A percentile compares a stretch with the other conserved stretches of the same genome.
phyloP scores from a whole-genome alignment of 1,140 invertebrate species.

The Megalopta genalis region DNA sequence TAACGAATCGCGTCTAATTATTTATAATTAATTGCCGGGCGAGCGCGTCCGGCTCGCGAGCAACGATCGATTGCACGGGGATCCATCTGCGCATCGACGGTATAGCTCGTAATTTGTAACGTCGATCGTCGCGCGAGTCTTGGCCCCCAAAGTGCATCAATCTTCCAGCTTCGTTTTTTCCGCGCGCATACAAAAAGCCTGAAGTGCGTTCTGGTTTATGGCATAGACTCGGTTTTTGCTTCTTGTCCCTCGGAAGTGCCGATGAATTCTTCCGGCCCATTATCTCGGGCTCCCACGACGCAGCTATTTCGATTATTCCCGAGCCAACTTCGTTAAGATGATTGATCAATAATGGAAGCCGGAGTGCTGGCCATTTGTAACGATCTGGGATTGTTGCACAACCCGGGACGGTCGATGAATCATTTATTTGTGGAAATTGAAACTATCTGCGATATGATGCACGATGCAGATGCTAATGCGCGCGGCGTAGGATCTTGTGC shows the following conservation, averaged over 20 bases:
- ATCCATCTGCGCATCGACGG: constrained; percentile 29
- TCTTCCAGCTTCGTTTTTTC: constrained; percentile 19
- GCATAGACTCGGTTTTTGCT: background rate
- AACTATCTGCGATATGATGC: background rate
- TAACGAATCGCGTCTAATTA: constrained; percentile 76
- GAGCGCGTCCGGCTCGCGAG: background rate
- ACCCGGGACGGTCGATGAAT: background rate
- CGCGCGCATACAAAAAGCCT: constrained; percentile 8
- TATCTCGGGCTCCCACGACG: background rate
- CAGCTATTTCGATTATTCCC: constrained; percentile 10
- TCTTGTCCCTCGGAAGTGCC: background rate
- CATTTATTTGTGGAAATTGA: background rate
- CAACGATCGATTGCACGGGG: constrained; percentile 34
- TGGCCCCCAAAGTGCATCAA: constrained; percentile 15
- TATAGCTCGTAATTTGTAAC: constrained; percentile 54
- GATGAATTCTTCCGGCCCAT: background rate
- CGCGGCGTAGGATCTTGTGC: no score
- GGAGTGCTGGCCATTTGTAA: background rate
- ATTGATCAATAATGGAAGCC: background rate
- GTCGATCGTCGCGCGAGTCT: constrained; percentile 40
- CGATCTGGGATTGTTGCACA: background rate
- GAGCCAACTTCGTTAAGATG: constrained; percentile 6
- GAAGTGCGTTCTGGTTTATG: background rate
- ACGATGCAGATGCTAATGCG: background rate
- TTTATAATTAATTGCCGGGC: constrained; percentile 75